phyloP scores from a whole-genome alignment of 2,113 vertebrate genomes.

The Chaetura pelagica region DNA sequence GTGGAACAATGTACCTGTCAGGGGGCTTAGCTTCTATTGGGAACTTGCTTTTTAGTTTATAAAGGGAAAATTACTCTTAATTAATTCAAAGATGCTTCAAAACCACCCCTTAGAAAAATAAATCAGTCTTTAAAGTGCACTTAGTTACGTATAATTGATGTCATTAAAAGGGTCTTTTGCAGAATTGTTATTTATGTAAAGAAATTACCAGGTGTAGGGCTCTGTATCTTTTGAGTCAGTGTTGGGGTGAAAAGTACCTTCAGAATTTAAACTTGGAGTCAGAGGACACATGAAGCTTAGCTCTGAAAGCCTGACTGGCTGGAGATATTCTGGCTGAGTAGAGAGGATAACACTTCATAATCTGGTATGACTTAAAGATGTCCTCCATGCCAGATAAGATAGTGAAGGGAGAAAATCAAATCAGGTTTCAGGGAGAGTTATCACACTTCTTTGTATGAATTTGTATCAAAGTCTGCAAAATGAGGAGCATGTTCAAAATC shows the following conservation, averaged over 20 bases:
- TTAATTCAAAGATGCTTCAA: conserved; percentile 54
- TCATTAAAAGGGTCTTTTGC: conserved; percentile 50
- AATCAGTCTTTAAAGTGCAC: conserved; percentile 40
- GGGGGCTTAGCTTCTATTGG: background rate
- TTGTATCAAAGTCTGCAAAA: conserved; percentile 24
- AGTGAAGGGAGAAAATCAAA: conserved; percentile 15
- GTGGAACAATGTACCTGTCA: conserved; percentile 48
- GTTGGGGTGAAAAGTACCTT: background rate
- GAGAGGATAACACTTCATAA: conserved; percentile 33
- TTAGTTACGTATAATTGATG: conserved; percentile 50
- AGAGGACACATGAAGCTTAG: conserved; percentile 16
- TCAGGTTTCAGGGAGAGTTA: conserved; percentile 41
- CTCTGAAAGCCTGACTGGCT: background rate
- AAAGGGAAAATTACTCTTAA: conserved; percentile 43
- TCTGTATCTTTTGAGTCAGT: background rate
- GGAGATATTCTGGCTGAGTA: background rate
- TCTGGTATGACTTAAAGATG: conserved; percentile 20
- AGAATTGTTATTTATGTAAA: conserved; percentile 50
- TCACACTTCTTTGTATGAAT: conserved; percentile 27
- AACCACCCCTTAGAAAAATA: conserved; percentile 50
- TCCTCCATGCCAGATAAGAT: conserved; percentile 31
- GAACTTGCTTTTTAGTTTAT: conserved; percentile 19
- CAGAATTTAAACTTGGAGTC: background rate
- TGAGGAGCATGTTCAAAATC: background rate
- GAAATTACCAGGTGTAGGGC: conserved; percentile 12